Evolutionary conservation across 2,888 invertebrate species (phyloP).

Genomic region (Nomada hirtipes): DNA sequence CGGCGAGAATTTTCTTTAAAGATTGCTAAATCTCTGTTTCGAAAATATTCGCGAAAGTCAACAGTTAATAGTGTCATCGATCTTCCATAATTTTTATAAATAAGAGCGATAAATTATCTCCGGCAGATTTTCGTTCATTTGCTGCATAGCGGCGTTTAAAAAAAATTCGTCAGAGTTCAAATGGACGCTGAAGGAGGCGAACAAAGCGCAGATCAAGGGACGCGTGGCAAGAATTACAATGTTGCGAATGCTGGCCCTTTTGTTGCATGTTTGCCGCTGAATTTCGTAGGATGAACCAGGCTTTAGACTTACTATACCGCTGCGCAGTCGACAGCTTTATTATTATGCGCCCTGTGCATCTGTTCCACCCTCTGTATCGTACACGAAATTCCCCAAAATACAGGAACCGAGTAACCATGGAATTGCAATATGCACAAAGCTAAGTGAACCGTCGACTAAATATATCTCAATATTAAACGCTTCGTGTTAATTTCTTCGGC

Average conservation of each 20-base stretch:
- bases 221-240: conserved; percentile 26
- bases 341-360: conserved; percentile 29
- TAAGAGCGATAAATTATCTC: no score
- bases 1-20: no score
- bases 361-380: not conserved
- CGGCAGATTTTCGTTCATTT: no score
- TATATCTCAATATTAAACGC: not conserved
- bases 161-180: conserved; percentile 8
- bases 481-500: not conserved
- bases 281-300: conserved; percentile 41
- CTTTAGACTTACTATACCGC: conserved; percentile 19
- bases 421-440: not conserved
- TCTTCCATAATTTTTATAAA: no score
- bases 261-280: conserved; percentile 20
- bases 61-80: no score
- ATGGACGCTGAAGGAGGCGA: conserved; percentile 6
- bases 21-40: no score
- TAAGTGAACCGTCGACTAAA: not conserved
- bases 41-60: no score
- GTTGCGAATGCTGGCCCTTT: conserved; percentile 17
- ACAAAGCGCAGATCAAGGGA: conserved; percentile 31
- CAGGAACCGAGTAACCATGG: not conserved
- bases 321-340: conserved; percentile 21
- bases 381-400: not conserved
- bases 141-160: not conserved